Base-by-base conservation (phyloP, 2,797 vertebrate genomes). In the Anabas testudineus region DNA sequence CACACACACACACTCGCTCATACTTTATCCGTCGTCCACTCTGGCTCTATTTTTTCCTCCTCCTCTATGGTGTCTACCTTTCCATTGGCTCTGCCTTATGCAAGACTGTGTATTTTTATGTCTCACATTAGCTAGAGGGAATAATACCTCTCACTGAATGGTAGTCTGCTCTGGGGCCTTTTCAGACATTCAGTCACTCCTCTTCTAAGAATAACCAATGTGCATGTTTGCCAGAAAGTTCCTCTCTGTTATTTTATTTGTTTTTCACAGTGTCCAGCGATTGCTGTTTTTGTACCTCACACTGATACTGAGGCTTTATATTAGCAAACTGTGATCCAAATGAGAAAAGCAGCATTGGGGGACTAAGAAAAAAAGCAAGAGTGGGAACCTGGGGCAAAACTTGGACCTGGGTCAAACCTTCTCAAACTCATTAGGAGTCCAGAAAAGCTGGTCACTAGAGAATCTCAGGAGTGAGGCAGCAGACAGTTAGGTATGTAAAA, bases 171-270 rank as follows among this genome's bases (percentile, higher is more conserved):
- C 81, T 69, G 72, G 69, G 83, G 73, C 83, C 86, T 89, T 92
- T 87, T 94, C 92, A 94, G 91, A 94, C 92, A 89, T 94, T 93
- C 90, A 93, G 91, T 94, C 92, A 94, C 90, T 93, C 70, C 87
- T 91, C 83, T 84, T 91, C 88, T 91, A 92, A 92, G 90, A 94
- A 93, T 93, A 92, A 88, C 83, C 80, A 78, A 77, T 57, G 78
- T 30, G 64, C 67, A 53, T 63, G 64, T 80, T 77, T 83, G 91
- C 89, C 90, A 92, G 87, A 74, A 78, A 55, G 78, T 58, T 88
- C 57, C 63, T 85, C 74, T 85, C 63, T 78, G 49, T 22, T 46
- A 54, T 75, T 75, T 67, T 52, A 5, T 59, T 81, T 42, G 56
- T 56, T 82, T 76, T 79, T 81, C 81, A 59, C 72, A 69, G 66